Percentiles rank a stretch among this genome's conserved stretches.
phyloP scores from a whole-genome alignment of 2,797 vertebrate genomes.

The Scolopax rusticola region DNA sequence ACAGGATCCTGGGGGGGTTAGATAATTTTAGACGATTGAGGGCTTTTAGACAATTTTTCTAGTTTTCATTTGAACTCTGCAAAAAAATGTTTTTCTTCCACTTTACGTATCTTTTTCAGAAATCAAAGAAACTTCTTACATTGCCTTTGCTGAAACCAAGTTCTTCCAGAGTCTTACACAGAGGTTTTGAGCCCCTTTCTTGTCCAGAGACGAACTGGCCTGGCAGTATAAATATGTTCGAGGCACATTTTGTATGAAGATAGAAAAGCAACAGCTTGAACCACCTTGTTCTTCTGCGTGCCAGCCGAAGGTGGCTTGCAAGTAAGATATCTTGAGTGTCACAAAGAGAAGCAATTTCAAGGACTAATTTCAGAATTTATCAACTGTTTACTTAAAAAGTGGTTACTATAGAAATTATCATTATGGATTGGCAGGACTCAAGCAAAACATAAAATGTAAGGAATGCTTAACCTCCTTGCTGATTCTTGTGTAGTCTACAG shows the following conservation, averaged over 20 bases:
- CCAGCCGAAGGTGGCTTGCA: neutral
- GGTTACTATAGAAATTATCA: constrained; percentile 57
- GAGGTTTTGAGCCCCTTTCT: neutral
- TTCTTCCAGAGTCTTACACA: accelerated
- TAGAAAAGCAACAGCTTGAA: neutral
- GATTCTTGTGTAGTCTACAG: neutral
- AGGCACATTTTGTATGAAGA: neutral
- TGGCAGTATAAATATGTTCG: neutral
- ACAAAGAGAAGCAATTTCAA: neutral
- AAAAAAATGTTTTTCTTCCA: neutral
- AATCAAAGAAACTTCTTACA: neutral
- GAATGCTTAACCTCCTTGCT: neutral
- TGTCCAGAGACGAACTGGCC: neutral
- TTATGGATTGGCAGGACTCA: neutral
- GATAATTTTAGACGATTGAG: neutral
- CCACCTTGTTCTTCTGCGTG: neutral
- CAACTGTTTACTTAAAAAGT: constrained; percentile 42
- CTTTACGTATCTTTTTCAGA: neutral
- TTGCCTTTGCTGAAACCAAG: neutral
- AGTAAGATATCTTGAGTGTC: neutral
- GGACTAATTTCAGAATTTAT: constrained; percentile 48
- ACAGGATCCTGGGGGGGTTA: neutral
- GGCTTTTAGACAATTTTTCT: neutral
- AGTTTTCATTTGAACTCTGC: neutral
- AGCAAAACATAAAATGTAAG: neutral